Evolutionary conservation across 2,113 vertebrate species (phyloP).

Genomic region (Channa maculata): DNA sequence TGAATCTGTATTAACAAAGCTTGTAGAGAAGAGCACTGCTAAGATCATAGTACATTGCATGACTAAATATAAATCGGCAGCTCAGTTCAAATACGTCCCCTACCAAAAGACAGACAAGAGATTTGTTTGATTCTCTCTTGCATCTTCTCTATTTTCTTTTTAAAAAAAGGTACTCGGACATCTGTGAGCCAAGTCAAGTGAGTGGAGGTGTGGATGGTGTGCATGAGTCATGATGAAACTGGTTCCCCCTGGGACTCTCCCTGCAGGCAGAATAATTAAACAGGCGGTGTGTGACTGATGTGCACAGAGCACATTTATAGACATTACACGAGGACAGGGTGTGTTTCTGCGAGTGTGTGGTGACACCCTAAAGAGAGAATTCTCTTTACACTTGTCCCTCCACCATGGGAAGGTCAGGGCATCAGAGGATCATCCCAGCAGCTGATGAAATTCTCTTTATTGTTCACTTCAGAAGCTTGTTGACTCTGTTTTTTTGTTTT

Average conservation of each 20-base stretch:
- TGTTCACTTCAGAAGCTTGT: background rate
- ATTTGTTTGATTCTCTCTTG: slow-evolving; percentile 27
- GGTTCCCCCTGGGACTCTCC: slow-evolving; percentile 26
- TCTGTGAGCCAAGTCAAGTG: slow-evolving; percentile 25
- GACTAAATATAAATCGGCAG: slow-evolving; percentile 63
- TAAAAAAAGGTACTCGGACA: slow-evolving; percentile 11
- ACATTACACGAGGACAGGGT: background rate
- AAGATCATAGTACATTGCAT: slow-evolving; percentile 24
- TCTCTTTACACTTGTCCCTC: slow-evolving; percentile 7
- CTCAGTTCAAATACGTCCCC: slow-evolving; percentile 32
- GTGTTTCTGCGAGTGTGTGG: background rate
- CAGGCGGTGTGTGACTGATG: slow-evolving; percentile 43
- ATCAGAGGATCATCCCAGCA: slow-evolving; percentile 9
- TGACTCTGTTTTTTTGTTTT: background rate
- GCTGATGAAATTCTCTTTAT: background rate
- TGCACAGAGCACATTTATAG: slow-evolving; percentile 26
- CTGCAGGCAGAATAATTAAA: slow-evolving; percentile 47
- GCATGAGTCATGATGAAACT: slow-evolving; percentile 50
- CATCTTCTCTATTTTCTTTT: slow-evolving; percentile 4
- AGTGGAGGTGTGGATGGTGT: slow-evolving; percentile 26
- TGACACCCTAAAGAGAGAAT: slow-evolving; percentile 7
- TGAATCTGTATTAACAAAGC: slow-evolving; percentile 58
- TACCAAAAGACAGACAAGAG: slow-evolving; percentile 26
- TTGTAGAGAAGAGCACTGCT: slow-evolving; percentile 28
- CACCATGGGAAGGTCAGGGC: slow-evolving; percentile 32